Percentiles rank a stretch among this genome's conserved stretches.
phyloP scores from a whole-genome alignment of 2,113 vertebrate genomes.

The Hippocampus barbouri region DNA sequence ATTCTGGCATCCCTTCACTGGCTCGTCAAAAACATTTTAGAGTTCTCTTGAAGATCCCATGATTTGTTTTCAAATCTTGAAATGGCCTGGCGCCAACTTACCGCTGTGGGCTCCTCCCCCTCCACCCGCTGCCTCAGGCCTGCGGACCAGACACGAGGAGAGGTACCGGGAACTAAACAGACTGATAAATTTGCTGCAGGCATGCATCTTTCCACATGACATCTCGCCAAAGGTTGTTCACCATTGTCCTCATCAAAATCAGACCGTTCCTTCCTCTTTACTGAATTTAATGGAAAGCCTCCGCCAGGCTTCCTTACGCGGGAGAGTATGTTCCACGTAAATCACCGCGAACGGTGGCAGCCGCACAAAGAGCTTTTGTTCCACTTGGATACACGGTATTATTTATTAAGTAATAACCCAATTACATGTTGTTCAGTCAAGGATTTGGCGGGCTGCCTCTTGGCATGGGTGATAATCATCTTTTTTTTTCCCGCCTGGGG shows the following conservation, averaged over 20 bases:
- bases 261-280: slow-evolving; percentile 34
- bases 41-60: too few species aligned
- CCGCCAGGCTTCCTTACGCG: slow-evolving; percentile 41
- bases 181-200: neutral
- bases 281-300: slow-evolving; percentile 27
- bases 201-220: slow-evolving; percentile 22
- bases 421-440: slow-evolving; percentile 40
- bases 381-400: slow-evolving; percentile 24
- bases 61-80: too few species aligned
- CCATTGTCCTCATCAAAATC: slow-evolving; percentile 27
- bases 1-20: too few species aligned
- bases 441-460: slow-evolving; percentile 31
- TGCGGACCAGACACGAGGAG: too few species aligned
- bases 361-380: slow-evolving; percentile 36
- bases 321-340: slow-evolving; percentile 42
- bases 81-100: too few species aligned
- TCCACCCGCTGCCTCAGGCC: too few species aligned
- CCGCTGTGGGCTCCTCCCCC: too few species aligned
- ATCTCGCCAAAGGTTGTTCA: slow-evolving; percentile 9
- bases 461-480: slow-evolving; percentile 39
- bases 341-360: slow-evolving; percentile 34
- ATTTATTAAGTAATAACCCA: slow-evolving; percentile 53
- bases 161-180: too few species aligned
- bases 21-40: too few species aligned
- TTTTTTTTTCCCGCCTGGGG: slow-evolving; percentile 23